phyloP scores from a whole-genome alignment of 1,140 invertebrate genomes.

The Drosophila mauritiana region DNA sequence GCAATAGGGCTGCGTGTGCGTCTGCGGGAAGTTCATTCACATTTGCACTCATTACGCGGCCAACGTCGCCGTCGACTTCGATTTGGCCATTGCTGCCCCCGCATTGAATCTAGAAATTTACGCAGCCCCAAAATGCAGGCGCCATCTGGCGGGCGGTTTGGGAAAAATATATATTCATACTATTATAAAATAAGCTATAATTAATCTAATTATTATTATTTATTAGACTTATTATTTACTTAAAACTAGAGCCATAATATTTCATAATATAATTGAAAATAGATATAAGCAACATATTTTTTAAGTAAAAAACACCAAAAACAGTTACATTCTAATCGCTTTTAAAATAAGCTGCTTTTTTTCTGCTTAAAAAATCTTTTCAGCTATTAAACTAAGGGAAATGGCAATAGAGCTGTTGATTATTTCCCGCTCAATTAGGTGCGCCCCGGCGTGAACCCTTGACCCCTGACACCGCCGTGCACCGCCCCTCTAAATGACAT shows the following conservation, averaged over 20 bases:
- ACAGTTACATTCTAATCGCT: not conserved
- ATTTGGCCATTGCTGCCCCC: conserved; percentile 30
- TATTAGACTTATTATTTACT: too few relatives aligned
- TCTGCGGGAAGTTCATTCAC: conserved; percentile 80
- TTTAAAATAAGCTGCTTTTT: too few relatives aligned
- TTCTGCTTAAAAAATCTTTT: not conserved
- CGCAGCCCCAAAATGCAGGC: conserved; percentile 12
- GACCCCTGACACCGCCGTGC: not conserved
- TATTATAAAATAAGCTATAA: not conserved
- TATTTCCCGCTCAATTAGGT: conserved; percentile 29
- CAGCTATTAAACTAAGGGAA: not conserved
- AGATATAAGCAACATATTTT: not conserved
- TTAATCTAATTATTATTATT: too few relatives aligned
- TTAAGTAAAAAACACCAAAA: not conserved
- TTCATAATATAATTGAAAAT: too few relatives aligned
- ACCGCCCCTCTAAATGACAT: not conserved
- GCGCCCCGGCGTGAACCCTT: not conserved
- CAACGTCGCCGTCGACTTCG: conserved; percentile 41
- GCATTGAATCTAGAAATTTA: conserved; percentile 54
- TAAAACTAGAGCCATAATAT: too few relatives aligned
- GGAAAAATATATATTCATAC: not conserved
- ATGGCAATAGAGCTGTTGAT: conserved; percentile 12
- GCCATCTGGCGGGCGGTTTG: conserved; percentile 1
- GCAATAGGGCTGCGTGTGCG: conserved; percentile 63
- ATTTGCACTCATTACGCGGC: conserved; percentile 80